Evolutionary conservation across 1,140 invertebrate species (phyloP).

Genomic region (Linepithema humile): DNA sequence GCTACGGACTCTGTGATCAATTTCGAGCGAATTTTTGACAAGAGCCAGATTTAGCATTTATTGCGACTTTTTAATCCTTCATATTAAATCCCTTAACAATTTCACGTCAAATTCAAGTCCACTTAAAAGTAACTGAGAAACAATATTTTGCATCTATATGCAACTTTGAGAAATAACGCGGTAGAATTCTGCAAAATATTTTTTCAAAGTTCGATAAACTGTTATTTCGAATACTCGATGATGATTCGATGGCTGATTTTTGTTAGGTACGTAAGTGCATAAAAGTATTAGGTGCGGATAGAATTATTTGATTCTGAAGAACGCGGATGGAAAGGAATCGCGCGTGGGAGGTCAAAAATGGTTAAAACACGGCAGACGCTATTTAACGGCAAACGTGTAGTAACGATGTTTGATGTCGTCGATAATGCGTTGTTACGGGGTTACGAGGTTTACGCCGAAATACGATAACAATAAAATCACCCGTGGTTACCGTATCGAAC

Average conservation of each 20-base stretch:
- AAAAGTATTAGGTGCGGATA: background rate
- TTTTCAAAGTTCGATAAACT: no score
- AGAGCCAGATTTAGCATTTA: background rate
- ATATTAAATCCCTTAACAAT: background rate
- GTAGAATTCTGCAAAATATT: background rate
- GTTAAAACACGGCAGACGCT: constrained; percentile 27
- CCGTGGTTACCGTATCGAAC: constrained; percentile 46
- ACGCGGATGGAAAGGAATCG: background rate
- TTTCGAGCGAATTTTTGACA: background rate
- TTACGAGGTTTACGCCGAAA: constrained; percentile 46
- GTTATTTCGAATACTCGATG: background rate
- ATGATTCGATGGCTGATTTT: no score
- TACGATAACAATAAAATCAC: constrained; percentile 52
- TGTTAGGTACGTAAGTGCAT: no score
- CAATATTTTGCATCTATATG: background rate
- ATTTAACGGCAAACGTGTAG: constrained; percentile 30
- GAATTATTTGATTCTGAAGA: background rate
- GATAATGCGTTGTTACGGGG: constrained; percentile 44
- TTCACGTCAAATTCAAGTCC: background rate
- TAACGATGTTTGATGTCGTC: constrained; percentile 33
- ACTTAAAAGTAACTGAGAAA: background rate
- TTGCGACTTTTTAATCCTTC: background rate
- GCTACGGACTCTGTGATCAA: background rate
- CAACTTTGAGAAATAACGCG: background rate
- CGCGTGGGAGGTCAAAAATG: background rate